phyloP scores from a whole-genome alignment of 1,140 invertebrate species.

The Pseudomyrmex flavicornis region DNA sequence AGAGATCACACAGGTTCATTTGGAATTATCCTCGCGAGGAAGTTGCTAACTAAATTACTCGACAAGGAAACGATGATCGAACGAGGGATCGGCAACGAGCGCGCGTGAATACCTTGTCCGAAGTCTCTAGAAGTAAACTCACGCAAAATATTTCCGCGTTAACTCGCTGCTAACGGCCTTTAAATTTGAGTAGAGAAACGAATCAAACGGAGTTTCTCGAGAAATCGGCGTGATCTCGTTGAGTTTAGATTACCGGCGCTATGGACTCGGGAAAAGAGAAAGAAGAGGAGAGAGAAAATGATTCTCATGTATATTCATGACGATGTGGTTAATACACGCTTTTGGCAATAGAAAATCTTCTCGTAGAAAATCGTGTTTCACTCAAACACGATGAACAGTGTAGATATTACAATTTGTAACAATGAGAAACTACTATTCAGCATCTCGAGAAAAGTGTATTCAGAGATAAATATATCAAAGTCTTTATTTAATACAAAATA shows the following conservation, averaged over 20 bases:
- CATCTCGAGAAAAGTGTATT: no score
- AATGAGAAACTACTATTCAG: no score
- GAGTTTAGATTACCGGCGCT: slow-evolving; percentile 1
- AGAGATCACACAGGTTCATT: not conserved
- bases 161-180: not conserved
- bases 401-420: no score
- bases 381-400: no score
- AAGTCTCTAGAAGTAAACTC: slow-evolving; percentile 3
- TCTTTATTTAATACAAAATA: no score
- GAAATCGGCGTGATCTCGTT: not conserved
- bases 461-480: no score
- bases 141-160: not conserved
- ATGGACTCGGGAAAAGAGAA: not conserved
- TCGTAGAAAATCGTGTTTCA: no score
- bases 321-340: no score
- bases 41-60: slow-evolving; percentile 58
- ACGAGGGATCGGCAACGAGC: slow-evolving; percentile 8
- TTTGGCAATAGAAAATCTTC: no score
- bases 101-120: not conserved
- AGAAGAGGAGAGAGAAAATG: no score
- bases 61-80: slow-evolving; percentile 33
- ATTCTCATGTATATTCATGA: not conserved
- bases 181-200: slow-evolving; percentile 17
- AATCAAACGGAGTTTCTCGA: slow-evolving; percentile 15
- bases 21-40: slow-evolving; percentile 44